phyloP scores from a whole-genome alignment of 1,140 invertebrate genomes.

The Drosophila rhopaloa region DNA sequence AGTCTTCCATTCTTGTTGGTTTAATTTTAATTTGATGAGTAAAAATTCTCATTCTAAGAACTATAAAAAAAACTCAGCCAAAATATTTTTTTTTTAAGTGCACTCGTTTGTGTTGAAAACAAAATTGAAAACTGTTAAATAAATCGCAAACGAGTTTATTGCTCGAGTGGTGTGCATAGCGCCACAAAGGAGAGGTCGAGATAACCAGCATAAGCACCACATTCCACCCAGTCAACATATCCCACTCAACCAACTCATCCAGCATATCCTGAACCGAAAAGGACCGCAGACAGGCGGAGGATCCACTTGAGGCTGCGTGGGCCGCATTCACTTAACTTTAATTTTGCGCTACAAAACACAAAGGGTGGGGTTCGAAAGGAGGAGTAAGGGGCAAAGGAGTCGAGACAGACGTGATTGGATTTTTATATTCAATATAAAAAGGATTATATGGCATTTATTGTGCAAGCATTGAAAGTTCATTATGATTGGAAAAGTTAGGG shows the following conservation, averaged over 20 bases:
- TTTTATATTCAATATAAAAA: slow-evolving; percentile 84
- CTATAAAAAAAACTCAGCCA: too few species aligned
- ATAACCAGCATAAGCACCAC: slow-evolving; percentile 43
- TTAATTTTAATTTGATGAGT: too few species aligned
- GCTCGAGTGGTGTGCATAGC: slow-evolving; percentile 30
- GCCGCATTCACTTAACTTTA: slow-evolving; percentile 63
- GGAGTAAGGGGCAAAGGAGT: neutral
- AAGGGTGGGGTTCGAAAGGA: neutral
- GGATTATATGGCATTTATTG: slow-evolving; percentile 73
- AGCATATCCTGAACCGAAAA: slow-evolving; percentile 23
- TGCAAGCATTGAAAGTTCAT: slow-evolving; percentile 65
- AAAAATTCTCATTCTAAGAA: too few species aligned
- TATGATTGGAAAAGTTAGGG: slow-evolving; percentile 81
- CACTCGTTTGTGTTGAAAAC: slow-evolving; percentile 63
- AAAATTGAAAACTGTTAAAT: slow-evolving; percentile 83
- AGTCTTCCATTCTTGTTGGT: too few species aligned
- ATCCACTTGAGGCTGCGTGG: slow-evolving; percentile 57
- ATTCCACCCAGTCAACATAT: slow-evolving; percentile 2
- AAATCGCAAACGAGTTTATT: slow-evolving; percentile 76
- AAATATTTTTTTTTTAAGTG: slow-evolving; percentile 6
- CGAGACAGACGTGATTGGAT: slow-evolving; percentile 70
- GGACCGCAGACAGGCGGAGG: slow-evolving; percentile 30
- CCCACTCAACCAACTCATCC: slow-evolving; percentile 6
- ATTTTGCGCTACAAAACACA: slow-evolving; percentile 66
- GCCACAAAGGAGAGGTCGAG: slow-evolving; percentile 42